Base-by-base conservation (phyloP, 2,797 vertebrate species). In the Muraenolepis orangiensis region DNA sequence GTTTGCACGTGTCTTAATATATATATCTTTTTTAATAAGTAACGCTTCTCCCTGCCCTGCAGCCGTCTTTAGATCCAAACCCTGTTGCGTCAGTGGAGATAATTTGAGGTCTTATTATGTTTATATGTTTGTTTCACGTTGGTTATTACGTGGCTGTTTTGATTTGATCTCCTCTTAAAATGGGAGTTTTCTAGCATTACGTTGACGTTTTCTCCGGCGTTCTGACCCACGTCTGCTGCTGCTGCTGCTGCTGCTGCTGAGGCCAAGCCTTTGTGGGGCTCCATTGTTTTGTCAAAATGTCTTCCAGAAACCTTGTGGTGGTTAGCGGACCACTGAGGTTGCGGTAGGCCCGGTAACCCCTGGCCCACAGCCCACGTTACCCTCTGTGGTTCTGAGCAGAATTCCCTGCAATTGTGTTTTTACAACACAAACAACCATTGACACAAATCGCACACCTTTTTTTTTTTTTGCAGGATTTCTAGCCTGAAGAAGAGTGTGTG, bases 331-430 rank as follows among this genome's bases (percentile, higher is more conserved):
- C n/a, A n/a, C n/a, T n/a, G 88, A 82, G 85, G 86, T 87, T 86
- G 90, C 91, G 78, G 81, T 89, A n/a, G 86, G 84, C 87, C 88
- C 87, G 90, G 90, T 89, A 87, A 89, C 86, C 86, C 88, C 84
- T 87, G 85, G 75, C 79, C 83, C 85, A 84, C 78, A 82, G 87
- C 83, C 74, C 68, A 81, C 80, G 76, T 87, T 80, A 88, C 85
- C 81, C 74, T 87, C 81, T 85, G 84, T 85, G 83, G 82, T 87
- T 89, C 78, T 72, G 78, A 81, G 82, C 81, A 82, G 79, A 85
- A 78, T 82, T 76, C 66, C 74, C 18, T 46, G 11, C n/a, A 14
- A 36, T 46, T 2, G 1, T 4, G 13, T 69, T 74, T n/a, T 71
- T 64, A 28, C 72, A 57, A 20, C 64, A 12, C 64, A 68, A 61